Evolutionary conservation across 2,888 invertebrate genomes (phyloP).

Genomic region (Gari tellinella): DNA sequence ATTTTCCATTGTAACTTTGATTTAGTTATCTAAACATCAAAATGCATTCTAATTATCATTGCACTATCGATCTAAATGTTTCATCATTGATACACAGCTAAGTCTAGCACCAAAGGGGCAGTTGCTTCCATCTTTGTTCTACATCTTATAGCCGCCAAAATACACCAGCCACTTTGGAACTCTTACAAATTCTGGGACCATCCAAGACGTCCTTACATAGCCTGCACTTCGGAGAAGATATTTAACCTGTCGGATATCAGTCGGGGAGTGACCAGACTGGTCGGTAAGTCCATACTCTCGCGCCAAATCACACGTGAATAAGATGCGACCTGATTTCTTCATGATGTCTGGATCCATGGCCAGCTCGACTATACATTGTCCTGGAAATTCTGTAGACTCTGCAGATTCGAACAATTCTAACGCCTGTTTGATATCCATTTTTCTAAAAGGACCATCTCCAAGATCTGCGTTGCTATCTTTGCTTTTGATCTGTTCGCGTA

Average conservation of each 20-base stretch:
- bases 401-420: neutral
- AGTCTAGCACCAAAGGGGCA: too few relatives aligned
- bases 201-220: slow-evolving; percentile 19
- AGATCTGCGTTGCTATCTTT: too few relatives aligned
- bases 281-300: slow-evolving; percentile 83
- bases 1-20: too few relatives aligned
- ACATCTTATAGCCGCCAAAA: too few relatives aligned
- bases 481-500: too few relatives aligned
- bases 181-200: slow-evolving; percentile 34
- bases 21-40: too few relatives aligned
- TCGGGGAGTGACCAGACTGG: slow-evolving; percentile 77
- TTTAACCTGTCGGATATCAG: slow-evolving; percentile 39
- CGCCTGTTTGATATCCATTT: slow-evolving; percentile 1
- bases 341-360: slow-evolving; percentile 79
- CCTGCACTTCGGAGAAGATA: slow-evolving; percentile 6
- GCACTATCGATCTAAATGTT: too few relatives aligned
- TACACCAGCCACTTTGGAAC: slow-evolving; percentile 50
- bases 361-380: slow-evolving; percentile 70
- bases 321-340: slow-evolving; percentile 82
- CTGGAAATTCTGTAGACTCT: slow-evolving; percentile 72
- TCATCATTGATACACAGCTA: too few relatives aligned
- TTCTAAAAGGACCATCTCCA: neutral
- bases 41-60: too few relatives aligned
- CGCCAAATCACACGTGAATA: slow-evolving; percentile 83
- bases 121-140: too few relatives aligned